Evolutionary conservation across 2,797 vertebrate species (phyloP), one percentile per base, ranked within the genome.

Genomic region (Phalloptychus januarius): DNA sequence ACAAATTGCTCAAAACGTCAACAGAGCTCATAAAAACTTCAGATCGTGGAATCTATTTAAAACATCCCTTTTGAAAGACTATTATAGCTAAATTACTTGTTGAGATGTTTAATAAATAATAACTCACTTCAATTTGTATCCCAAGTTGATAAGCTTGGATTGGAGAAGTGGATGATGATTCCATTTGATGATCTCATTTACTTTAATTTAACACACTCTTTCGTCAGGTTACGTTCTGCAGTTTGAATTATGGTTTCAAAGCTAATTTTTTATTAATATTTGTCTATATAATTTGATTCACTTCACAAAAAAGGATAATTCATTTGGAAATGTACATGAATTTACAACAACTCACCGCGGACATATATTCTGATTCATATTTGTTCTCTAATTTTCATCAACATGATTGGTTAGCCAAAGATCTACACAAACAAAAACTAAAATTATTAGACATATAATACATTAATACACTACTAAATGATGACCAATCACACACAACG

Each of bases 281-380:
- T 82, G 74, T 87, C 86, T 74, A 89, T 81, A 83, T 78, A 83
- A 83, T 79, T 85, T 88, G 72, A 77, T 82, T 81, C 85, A 72
- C 85, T 82, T 81, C 86, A 77, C 85, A 84, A 90, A 83, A 86
- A 75, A 23, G 16, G 33, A 18, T 36, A 77, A 85, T 80, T 87
- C 33, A 93, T 89, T 88, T 71, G 46, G 54, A 78, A 74, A 83
- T 75, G 80, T 76, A 84, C 2, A 20, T 78, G 81, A 84, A 88
- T 90, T 88, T 79, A 86, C 79, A 91, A 80, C 85, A 90, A 88
- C 76, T 86, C 81, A 88, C 77, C 74, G 79, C 31, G 67, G 77
- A 70, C 70, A 48, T 75, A 50, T 84, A 67, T 46, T 76, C 78
- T 88, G 78, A 90, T 87, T 84, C 88, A 89, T 80, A 54, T 78